Evolutionary conservation across 2,113 vertebrate species (phyloP).

Genomic region (Orientallactaga bullata): DNA sequence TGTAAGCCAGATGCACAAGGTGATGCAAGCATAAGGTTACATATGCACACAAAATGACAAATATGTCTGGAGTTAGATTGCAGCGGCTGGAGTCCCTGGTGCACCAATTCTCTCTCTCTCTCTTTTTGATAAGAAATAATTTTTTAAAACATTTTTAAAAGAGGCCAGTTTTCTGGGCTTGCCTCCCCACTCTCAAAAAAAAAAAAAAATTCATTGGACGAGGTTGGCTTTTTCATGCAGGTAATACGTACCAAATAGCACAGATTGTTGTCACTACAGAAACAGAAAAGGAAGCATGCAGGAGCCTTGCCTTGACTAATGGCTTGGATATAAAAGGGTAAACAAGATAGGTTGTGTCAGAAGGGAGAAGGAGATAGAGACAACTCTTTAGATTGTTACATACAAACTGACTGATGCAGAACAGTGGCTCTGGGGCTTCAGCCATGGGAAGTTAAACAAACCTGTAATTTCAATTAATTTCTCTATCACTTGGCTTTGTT

Average conservation of each 20-base stretch:
- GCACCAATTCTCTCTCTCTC: too few species aligned
- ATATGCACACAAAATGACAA: too few species aligned
- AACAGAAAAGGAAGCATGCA: not conserved
- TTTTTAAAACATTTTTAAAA: too few species aligned
- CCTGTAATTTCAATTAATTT: not conserved
- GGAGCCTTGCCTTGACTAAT: not conserved
- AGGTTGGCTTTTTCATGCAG: not conserved
- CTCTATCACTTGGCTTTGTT: not conserved
- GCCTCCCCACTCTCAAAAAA: too few species aligned
- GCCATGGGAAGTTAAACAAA: not conserved
- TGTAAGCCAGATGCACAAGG: too few species aligned
- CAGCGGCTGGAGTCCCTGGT: too few species aligned
- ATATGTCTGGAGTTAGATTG: too few species aligned
- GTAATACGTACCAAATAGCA: not conserved
- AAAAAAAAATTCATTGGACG: not conserved
- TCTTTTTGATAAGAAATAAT: too few species aligned
- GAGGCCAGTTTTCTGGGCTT: too few species aligned
- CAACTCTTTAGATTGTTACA: not conserved
- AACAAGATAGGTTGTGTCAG: not conserved
- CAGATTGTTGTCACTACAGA: not conserved
- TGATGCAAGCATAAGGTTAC: too few species aligned
- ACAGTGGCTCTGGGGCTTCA: not conserved
- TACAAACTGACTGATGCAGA: not conserved
- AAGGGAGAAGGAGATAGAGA: not conserved
- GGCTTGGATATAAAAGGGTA: not conserved